Conservation (phyloP, 2,113 vertebrate genomes). For the Piprites chloris region DNA sequence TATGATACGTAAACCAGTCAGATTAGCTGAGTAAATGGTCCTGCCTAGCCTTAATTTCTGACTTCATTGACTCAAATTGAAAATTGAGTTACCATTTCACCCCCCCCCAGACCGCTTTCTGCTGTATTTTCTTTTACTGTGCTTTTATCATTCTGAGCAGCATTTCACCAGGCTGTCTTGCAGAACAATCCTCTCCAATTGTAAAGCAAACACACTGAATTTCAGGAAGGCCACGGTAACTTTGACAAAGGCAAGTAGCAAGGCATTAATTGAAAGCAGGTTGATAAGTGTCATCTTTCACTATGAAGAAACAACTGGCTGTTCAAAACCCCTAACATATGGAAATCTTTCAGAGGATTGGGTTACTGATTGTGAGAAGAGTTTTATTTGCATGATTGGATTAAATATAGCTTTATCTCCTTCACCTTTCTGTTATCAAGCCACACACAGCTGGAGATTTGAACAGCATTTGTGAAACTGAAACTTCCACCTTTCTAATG, state of each 20-base stretch:
- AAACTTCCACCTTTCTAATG: neutral
- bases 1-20: neutral
- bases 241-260: neutral
- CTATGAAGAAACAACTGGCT: neutral
- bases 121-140: neutral
- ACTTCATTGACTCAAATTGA: neutral
- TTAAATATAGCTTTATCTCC: neutral
- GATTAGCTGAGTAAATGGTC: neutral
- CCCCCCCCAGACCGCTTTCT: neutral
- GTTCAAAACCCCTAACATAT: neutral
- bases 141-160: neutral
- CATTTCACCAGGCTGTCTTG: neutral
- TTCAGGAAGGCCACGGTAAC: neutral
- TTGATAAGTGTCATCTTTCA: neutral
- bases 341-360: neutral
- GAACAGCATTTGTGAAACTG: neutral
- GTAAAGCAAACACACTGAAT: neutral
- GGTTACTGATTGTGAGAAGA: neutral
- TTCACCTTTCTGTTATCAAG: neutral
- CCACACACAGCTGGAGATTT: neutral
- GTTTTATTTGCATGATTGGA: neutral
- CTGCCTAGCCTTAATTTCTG: neutral
- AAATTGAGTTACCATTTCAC: neutral
- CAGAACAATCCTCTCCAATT: neutral
- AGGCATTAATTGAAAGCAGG: neutral